phyloP scores from a whole-genome alignment of 1,140 invertebrate species.

The Cherax destructor region DNA sequence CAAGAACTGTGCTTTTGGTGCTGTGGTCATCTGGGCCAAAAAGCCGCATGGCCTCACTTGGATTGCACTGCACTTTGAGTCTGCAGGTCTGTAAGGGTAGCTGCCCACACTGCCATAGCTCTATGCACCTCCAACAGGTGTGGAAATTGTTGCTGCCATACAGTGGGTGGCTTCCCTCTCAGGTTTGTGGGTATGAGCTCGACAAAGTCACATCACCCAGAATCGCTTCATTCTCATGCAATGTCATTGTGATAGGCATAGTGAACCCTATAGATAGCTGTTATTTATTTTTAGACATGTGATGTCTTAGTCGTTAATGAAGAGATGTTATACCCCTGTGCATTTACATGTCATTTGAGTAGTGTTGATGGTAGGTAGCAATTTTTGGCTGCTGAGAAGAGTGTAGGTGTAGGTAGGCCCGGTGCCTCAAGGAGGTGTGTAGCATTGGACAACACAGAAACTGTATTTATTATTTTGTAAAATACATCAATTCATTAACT shows the following conservation, averaged over 20 bases:
- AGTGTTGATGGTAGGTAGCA: conserved; percentile 66
- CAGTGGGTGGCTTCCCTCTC: conserved; percentile 36
- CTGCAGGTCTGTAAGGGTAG: conserved; percentile 51
- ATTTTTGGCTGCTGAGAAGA: conserved; percentile 57
- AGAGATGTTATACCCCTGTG: conserved; percentile 68
- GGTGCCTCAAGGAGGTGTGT: conserved; percentile 49
- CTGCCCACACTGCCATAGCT: conserved; percentile 31
- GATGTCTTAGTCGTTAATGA: conserved; percentile 67
- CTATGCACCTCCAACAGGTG: conserved; percentile 22
- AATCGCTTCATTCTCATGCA: conserved; percentile 68
- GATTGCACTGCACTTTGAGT: conserved; percentile 63
- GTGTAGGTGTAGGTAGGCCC: conserved; percentile 62
- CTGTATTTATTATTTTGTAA: neutral
- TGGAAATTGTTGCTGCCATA: conserved; percentile 16
- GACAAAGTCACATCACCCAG: conserved; percentile 67
- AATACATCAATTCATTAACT: neutral
- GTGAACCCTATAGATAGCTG: conserved; percentile 68
- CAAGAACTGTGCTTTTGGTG: conserved; percentile 66
- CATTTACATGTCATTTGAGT: conserved; percentile 67
- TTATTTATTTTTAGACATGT: conserved; percentile 69
- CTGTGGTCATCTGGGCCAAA: conserved; percentile 45
- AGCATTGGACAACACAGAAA: conserved; percentile 54
- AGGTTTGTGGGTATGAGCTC: conserved; percentile 55
- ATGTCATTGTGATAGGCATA: conserved; percentile 69
- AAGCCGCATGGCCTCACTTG: conserved; percentile 52